These are phyloP conservation scores for Telmatochromis sp. DNA, from an alignment of 2,113 vertebrate species.

Conservation along the genomic window DNA sequence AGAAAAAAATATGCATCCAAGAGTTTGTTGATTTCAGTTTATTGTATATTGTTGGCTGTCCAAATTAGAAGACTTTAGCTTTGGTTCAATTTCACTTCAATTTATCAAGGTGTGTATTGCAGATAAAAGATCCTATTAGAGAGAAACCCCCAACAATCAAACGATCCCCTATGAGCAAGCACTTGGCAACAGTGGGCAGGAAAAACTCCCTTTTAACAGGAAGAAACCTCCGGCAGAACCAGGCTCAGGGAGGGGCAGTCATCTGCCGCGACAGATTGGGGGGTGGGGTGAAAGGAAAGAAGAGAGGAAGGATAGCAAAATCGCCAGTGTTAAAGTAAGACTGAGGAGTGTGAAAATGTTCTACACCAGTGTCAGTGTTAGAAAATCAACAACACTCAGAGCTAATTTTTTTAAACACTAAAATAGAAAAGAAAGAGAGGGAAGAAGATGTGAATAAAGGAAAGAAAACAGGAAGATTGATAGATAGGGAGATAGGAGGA, in stretches of 20 bases:
- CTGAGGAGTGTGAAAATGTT: neutral
- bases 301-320: neutral
- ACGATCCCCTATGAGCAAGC: neutral
- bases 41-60: neutral
- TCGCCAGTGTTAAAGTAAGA: neutral
- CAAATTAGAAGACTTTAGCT: neutral
- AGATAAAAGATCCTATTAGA: neutral
- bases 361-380: neutral
- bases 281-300: neutral
- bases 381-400: neutral
- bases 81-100: neutral
- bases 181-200: neutral
- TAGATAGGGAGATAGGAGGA: neutral
- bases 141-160: neutral
- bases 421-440: neutral
- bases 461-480: neutral
- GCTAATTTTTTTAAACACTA: neutral
- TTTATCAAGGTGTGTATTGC: neutral
- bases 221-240: neutral
- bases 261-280: neutral
- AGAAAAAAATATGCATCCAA: neutral
- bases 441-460: neutral
- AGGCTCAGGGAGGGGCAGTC: neutral
- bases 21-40: neutral
- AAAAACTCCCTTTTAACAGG: neutral